Base-by-base conservation (phyloP, 2,113 vertebrate species). In the Galbula dea region DNA sequence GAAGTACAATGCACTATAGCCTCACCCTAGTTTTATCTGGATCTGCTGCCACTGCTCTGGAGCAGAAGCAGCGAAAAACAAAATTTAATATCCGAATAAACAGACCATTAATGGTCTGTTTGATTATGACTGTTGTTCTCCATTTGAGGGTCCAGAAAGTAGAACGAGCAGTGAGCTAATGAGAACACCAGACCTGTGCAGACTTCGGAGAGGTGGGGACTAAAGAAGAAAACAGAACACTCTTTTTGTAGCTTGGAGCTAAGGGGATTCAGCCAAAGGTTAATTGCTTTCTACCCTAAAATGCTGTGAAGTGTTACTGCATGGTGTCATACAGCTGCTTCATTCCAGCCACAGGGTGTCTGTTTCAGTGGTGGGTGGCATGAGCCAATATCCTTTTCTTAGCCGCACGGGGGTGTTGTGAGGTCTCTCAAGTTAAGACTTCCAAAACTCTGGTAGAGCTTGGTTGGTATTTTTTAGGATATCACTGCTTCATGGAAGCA, bases 181-280 rank as follows among this genome's bases (percentile, higher is more conserved):
- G 94, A 96, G 95, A 96, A 96, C 83, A 94, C 78, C 97, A 96
- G 95, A 96, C 67, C 81, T 29, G 19, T 83, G 85, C 84, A 90
- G 93, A 41, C 75, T 54, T 81, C 63, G 46, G 71, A 83, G 88
- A 83, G 82, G 79, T 82, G 59, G 71, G 16, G 77, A 46, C 26
- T 24, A 80, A 85, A 89, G 93, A 94, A 85, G 93, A 93, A 94
- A 97, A 90, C 83, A 91, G 95, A 95, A 93, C 78, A 73, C 75
- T 94, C 75, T 83, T 93, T 94, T 88, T 95, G 96, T 95, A 89
- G 89, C 91, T 93, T 46, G 86, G 43, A 90, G 86, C 89, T 87
- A 90, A 91, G 85, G 86, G 89, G 94, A 97, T 97, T 97, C 96
- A 96, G 94, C 96, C 97, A 97, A 96, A 96, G 95, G 96, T 96